Percentiles rank a stretch among this genome's conserved stretches.
phyloP scores from a whole-genome alignment of 2,888 invertebrate genomes.

The Helicoverpa assulta region DNA sequence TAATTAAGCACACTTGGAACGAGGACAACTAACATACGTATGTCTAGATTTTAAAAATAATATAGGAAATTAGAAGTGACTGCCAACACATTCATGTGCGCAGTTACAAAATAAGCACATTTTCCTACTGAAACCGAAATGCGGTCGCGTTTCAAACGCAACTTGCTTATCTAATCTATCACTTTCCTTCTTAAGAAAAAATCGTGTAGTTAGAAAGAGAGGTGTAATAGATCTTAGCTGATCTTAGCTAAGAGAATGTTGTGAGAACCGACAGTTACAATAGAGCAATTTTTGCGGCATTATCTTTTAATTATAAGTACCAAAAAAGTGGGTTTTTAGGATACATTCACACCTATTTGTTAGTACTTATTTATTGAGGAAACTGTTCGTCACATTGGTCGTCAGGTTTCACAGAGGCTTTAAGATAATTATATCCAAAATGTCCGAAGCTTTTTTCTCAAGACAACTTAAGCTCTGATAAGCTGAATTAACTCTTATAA shows the following conservation, averaged over 20 bases:
- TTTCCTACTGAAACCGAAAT: constrained; percentile 68
- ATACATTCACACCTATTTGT: constrained; percentile 48
- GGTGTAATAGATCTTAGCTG: constrained; percentile 60
- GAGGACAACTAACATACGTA: too few relatives aligned
- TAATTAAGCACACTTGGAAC: too few relatives aligned
- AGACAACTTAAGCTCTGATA: constrained; percentile 1
- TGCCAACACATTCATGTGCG: constrained; percentile 17
- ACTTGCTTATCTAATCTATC: constrained; percentile 51
- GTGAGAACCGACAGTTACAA: constrained; percentile 74
- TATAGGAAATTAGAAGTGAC: constrained; percentile 28
- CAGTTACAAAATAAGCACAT: constrained; percentile 48
- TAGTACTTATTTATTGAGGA: constrained; percentile 17
- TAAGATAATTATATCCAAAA: constrained; percentile 7
- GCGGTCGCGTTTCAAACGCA: constrained; percentile 60
- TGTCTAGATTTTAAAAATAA: background rate
- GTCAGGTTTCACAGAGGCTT: background rate
- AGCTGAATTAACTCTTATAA: constrained; percentile 14
- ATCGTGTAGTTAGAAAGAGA: constrained; percentile 67
- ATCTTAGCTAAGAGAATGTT: constrained; percentile 66
- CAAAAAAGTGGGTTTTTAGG: constrained; percentile 70
- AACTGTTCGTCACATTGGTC: constrained; percentile 3
- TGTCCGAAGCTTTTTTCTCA: background rate
- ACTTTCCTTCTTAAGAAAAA: constrained; percentile 65
- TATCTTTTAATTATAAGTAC: constrained; percentile 66
- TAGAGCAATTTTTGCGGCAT: constrained; percentile 68